Percentiles rank a stretch among this genome's conserved stretches.
phyloP scores from a whole-genome alignment of 2,888 invertebrate genomes.

The Mesochorus sp. region DNA sequence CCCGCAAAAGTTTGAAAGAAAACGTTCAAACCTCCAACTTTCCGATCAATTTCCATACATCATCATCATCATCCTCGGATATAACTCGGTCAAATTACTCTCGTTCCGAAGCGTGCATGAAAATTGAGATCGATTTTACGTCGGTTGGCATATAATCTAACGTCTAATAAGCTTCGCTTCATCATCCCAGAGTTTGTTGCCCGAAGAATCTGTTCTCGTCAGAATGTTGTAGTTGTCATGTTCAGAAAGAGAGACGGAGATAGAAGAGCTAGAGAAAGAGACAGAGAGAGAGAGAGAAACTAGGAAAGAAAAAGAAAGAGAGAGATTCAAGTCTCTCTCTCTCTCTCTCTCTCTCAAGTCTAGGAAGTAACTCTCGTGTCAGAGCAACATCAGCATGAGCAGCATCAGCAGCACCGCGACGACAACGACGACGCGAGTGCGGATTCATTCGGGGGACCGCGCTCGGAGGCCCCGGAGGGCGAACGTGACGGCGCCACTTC shows the following conservation, averaged over 20 bases:
- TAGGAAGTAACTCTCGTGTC: slow-evolving; percentile 48
- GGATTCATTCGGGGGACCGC: slow-evolving; percentile 52
- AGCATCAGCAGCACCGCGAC: slow-evolving; percentile 39
- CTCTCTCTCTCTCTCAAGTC: no score
- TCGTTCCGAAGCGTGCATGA: background rate
- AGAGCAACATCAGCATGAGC: slow-evolving; percentile 53
- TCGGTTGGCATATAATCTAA: slow-evolving; percentile 46
- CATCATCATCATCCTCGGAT: background rate
- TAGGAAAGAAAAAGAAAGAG: slow-evolving; percentile 24
- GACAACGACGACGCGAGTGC: slow-evolving; percentile 46
- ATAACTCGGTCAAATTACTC: background rate
- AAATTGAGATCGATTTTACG: slow-evolving; percentile 42
- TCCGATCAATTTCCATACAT: no score
- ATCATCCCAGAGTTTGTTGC: slow-evolving; percentile 31
- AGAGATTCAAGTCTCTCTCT: slow-evolving; percentile 40
- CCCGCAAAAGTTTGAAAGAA: no score
- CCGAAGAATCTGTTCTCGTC: slow-evolving; percentile 46
- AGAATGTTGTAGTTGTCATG: slow-evolving; percentile 39
- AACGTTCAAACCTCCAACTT: background rate
- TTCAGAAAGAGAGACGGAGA: slow-evolving; percentile 4
- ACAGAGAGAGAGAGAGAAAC: slow-evolving; percentile 33
- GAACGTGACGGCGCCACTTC: slow-evolving; percentile 61
- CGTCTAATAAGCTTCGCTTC: slow-evolving; percentile 13
- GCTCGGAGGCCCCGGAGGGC: slow-evolving; percentile 47
- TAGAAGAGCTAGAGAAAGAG: no score